Conservation (phyloP, 2,797 vertebrate genomes). For the Aselliscus stoliczkanus region DNA sequence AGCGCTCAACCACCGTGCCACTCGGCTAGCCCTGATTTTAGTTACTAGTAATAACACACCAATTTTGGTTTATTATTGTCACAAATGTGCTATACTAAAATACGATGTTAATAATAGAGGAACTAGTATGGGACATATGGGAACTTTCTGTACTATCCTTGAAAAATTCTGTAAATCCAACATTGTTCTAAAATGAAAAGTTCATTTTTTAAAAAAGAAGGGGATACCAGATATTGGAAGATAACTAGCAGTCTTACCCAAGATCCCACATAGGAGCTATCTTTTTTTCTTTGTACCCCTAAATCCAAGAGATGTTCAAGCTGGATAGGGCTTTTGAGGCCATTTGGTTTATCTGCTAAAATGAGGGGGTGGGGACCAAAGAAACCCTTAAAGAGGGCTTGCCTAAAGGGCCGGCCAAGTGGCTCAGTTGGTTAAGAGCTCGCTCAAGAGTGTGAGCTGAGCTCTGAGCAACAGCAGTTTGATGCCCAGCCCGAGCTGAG, state of each 20-base stretch:
- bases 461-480: too few relatives aligned
- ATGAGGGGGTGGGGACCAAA: neutral
- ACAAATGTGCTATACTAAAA: neutral
- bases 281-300: neutral
- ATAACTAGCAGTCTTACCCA: neutral
- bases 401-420: too few relatives aligned
- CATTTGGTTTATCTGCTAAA: neutral
- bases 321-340: neutral
- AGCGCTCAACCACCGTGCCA: too few relatives aligned
- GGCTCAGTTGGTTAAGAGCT: too few relatives aligned
- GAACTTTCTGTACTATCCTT: neutral
- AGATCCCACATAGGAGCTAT: neutral
- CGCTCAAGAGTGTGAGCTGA: too few relatives aligned
- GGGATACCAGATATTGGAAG: neutral
- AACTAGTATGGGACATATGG: neutral
- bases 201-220: neutral
- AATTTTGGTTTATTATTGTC: neutral
- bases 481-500: too few relatives aligned
- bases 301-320: neutral
- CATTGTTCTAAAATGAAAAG: neutral
- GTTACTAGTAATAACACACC: neutral
- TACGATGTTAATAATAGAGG: neutral
- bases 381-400: neutral
- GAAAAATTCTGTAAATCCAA: neutral
- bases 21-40: too few relatives aligned